Evolutionary conservation across 2,888 invertebrate species (phyloP).

Genomic region (Pammene fasciana): DNA sequence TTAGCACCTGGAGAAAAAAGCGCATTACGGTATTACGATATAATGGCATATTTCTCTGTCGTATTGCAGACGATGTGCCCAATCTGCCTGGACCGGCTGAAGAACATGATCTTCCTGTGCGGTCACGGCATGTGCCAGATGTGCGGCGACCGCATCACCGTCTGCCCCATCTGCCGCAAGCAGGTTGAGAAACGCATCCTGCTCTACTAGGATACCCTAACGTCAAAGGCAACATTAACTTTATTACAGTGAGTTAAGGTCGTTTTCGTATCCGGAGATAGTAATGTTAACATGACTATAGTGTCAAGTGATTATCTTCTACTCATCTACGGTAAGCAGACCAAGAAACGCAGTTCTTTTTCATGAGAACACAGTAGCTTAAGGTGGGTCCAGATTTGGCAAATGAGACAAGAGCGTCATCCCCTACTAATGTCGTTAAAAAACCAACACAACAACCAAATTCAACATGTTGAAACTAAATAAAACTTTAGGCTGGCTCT

Average conservation of each 20-base stretch:
- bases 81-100: constrained; percentile 97
- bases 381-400: no score
- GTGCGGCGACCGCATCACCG: constrained; percentile 98
- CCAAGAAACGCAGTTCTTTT: no score
- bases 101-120: constrained; percentile 99
- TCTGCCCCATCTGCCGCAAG: constrained; percentile 98
- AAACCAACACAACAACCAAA: no score
- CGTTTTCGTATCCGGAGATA: background rate
- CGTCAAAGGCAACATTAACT: background rate
- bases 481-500: no score
- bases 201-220: constrained; percentile 84
- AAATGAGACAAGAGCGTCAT: no score
- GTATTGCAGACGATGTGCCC: constrained; percentile 97
- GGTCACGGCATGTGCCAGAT: constrained; percentile 99
- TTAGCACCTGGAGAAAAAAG: no score
- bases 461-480: no score
- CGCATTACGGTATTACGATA: no score
- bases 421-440: no score
- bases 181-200: constrained; percentile 97
- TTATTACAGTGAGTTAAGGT: background rate
- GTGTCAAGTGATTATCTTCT: background rate
- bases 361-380: no score
- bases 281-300: background rate
- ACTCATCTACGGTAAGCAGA: background rate
- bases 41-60: background rate